Percentiles rank a stretch among this genome's conserved stretches.
Evolutionary conservation across 2,113 vertebrate species (phyloP).

Genomic region (Corythaeola cristata): DNA sequence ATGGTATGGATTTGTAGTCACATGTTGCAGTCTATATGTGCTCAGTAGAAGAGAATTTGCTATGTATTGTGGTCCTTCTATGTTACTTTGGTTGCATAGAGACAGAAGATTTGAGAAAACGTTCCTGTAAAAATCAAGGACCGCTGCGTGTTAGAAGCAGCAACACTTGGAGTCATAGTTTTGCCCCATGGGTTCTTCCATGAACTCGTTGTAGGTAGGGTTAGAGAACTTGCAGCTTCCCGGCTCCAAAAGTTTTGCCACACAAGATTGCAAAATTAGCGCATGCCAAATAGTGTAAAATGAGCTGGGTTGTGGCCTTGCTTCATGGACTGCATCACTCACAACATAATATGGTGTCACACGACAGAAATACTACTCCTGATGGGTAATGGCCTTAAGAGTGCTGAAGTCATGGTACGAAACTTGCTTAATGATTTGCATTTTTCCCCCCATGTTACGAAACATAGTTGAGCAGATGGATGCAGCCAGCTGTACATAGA

Average conservation of each 20-base stretch:
- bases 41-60: not conserved
- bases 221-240: not conserved
- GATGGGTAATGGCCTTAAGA: not conserved
- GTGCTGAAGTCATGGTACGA: constrained; percentile 20
- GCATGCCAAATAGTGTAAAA: not conserved
- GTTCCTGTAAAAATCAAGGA: not conserved
- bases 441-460: constrained; percentile 26
- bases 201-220: fast-evolving
- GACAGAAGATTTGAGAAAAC: not conserved
- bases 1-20: not conserved
- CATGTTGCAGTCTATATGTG: not conserved
- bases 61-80: fast-evolving
- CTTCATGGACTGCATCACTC: not conserved
- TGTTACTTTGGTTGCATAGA: not conserved
- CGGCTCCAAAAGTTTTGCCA: not conserved
- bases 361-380: not conserved
- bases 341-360: not conserved
- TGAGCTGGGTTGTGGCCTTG: not conserved
- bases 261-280: not conserved
- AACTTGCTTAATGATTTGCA: constrained; percentile 37
- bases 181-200: not conserved
- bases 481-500: constrained; percentile 74
- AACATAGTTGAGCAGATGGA: constrained; percentile 81
- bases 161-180: not conserved
- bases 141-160: not conserved